Conservation (phyloP, 2,797 vertebrate genomes). For the Poeciliopsis turneri region DNA sequence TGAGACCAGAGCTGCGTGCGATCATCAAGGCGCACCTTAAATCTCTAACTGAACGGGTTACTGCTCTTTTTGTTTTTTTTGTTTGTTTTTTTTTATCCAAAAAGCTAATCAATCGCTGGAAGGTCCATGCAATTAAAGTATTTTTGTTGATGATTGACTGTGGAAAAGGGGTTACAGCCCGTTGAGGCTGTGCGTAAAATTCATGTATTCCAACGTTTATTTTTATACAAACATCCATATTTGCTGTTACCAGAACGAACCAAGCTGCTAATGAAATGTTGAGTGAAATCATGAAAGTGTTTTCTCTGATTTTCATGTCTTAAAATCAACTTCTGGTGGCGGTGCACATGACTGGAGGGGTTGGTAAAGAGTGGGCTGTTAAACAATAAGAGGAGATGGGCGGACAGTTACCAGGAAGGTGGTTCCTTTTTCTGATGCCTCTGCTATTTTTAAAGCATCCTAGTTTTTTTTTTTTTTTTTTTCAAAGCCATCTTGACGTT, state of each 20-base stretch:
- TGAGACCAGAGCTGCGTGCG: background rate
- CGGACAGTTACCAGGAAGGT: slow-evolving; percentile 7
- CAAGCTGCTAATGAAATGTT: background rate
- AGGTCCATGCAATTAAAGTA: background rate
- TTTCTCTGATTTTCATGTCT: slow-evolving; percentile 9
- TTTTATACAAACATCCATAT: background rate
- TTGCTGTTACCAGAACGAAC: background rate
- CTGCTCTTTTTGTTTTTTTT: background rate
- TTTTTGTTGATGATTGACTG: background rate
- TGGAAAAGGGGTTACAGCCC: background rate
- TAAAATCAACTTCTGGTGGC: slow-evolving; percentile 31
- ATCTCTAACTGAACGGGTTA: slow-evolving; percentile 5
- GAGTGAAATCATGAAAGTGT: background rate
- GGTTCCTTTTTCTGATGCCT: background rate
- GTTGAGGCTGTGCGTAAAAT: slow-evolving; percentile 1
- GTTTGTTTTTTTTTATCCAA: background rate
- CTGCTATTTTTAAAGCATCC: slow-evolving; percentile 9
- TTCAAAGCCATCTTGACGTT: background rate
- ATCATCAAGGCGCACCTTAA: background rate
- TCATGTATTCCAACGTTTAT: slow-evolving; percentile 6
- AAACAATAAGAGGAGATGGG: slow-evolving; percentile 36
- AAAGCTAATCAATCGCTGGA: background rate
- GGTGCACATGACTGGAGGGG: slow-evolving; percentile 2
- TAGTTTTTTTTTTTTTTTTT: background rate
- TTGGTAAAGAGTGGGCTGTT: slow-evolving; percentile 16